phyloP scores from a whole-genome alignment of 1,140 invertebrate species.

The Magallana gigas region DNA sequence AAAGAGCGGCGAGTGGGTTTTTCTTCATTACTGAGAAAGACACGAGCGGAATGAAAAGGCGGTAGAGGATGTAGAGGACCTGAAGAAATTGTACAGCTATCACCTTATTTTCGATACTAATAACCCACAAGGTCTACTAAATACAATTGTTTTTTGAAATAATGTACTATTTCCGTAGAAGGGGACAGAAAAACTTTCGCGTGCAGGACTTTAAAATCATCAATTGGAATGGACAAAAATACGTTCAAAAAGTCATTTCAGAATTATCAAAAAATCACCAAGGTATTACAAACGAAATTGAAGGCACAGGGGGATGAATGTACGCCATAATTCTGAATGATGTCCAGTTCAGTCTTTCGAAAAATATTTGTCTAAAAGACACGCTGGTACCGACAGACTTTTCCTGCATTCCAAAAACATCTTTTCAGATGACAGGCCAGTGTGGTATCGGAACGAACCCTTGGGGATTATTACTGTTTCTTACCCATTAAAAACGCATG shows the following conservation, averaged over 20 bases:
- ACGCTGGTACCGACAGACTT: not conserved
- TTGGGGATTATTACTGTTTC: constrained; percentile 33
- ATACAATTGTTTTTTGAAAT: constrained; percentile 39
- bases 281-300: constrained; percentile 9
- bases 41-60: constrained; percentile 10
- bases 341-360: constrained; percentile 42
- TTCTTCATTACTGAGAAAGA: constrained; percentile 25
- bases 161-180: constrained; percentile 33
- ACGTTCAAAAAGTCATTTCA: not conserved
- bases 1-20: too few species aligned
- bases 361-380: constrained; percentile 39
- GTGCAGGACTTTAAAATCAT: constrained; percentile 7
- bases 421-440: not conserved
- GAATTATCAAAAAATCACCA: constrained; percentile 49
- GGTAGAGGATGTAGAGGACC: not conserved
- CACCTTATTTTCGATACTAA: not conserved
- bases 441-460: constrained; percentile 41
- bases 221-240: constrained; percentile 1
- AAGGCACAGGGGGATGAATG: constrained; percentile 43
- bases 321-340: not conserved
- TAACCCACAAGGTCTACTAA: constrained; percentile 42
- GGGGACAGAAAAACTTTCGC: constrained; percentile 23
- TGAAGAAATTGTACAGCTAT: not conserved
- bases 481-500: too few species aligned
- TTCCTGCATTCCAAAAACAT: constrained; percentile 37